These are phyloP conservation scores for Setophaga coronata DNA, from an alignment of 2,113 vertebrate genomes.

Conservation along the genomic window DNA sequence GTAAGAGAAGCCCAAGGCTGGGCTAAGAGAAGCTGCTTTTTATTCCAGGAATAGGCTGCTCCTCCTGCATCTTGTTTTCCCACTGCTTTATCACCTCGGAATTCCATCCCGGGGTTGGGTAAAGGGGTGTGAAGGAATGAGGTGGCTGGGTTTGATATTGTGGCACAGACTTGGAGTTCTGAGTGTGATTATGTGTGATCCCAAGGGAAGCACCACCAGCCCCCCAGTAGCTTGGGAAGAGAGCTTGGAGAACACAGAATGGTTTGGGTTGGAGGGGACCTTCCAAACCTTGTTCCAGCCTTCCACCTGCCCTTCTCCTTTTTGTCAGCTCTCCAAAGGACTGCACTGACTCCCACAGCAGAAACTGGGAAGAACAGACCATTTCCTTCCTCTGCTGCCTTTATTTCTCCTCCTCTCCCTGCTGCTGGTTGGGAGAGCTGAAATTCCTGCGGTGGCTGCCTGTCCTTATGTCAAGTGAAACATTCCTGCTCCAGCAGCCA, in stretches of 20 bases:
- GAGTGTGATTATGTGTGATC: neutral
- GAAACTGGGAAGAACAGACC: neutral
- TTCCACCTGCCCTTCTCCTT: neutral
- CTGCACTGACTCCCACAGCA: rapidly evolving
- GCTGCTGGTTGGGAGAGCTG: neutral
- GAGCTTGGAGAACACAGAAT: neutral
- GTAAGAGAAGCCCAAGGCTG: conserved; percentile 48
- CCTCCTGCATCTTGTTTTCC: neutral
- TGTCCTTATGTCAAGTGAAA: neutral
- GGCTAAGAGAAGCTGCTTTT: neutral
- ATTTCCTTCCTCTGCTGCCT: neutral
- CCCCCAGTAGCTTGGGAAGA: rapidly evolving
- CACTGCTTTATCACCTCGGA: neutral
- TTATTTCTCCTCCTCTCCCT: neutral
- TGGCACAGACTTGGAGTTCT: neutral
- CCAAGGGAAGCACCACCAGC: neutral
- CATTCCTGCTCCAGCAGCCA: neutral
- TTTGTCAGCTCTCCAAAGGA: neutral
- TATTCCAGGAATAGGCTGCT: neutral
- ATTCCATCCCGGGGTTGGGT: neutral
- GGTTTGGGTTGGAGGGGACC: neutral
- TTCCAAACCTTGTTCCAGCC: neutral
- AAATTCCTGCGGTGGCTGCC: neutral
- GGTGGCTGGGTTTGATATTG: neutral
- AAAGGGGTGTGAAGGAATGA: neutral